Evolutionary conservation across 2,888 invertebrate genomes (phyloP), one percentile per base, ranked within the genome.

Genomic region (Tryphoninae sp.): DNA sequence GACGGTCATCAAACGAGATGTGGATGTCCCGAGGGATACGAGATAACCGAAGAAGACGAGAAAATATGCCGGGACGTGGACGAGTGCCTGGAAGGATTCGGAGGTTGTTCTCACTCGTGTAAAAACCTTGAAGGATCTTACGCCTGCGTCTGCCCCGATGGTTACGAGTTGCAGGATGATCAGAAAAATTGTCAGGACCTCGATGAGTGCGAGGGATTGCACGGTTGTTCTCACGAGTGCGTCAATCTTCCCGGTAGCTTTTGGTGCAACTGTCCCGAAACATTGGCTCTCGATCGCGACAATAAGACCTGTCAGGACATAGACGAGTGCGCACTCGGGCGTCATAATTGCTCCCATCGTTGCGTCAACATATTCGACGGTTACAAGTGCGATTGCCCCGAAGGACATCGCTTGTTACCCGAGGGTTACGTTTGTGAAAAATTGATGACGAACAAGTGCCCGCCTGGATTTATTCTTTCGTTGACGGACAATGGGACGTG

Each of bases 111-210:
- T 2, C 94, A 95, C 83, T 85, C 84, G 11, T 95, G 95, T 85
- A 85, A 88, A 6, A 94, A 95, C 85, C 89, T 87, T 8, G 88
- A 93, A 0, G 95, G 95, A 0, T 92, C 93, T 33, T 94, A 93
- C 85, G 92, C 92, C 67, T 95, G 95, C 86, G 89, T 90, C 9
- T 95, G 95, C 86, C 93, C 93, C 0, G 93, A 93, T 0, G 94
- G 92, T 65, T 87, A 89, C 40, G 87, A 93, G 64, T 87, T 92
- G 58, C 84, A 78, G 53, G 85, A 86, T 1, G 88, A 92, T 79
- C 83, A 83, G 1, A 84, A 83, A 65, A 92, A 90, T 65, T 93
- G 93, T 74, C 76, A 88, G 59, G 92, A 92, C 71, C 85, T 92
- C 22, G 88, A 92, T 73, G 93, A 93, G 79, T 92, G 93, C 74